A percentile compares a stretch with the other conserved stretches of the same genome.
These are phyloP conservation scores for Garrulus glandarius DNA, from an alignment of 2,797 vertebrate genomes.

Conservation along the genomic window DNA sequence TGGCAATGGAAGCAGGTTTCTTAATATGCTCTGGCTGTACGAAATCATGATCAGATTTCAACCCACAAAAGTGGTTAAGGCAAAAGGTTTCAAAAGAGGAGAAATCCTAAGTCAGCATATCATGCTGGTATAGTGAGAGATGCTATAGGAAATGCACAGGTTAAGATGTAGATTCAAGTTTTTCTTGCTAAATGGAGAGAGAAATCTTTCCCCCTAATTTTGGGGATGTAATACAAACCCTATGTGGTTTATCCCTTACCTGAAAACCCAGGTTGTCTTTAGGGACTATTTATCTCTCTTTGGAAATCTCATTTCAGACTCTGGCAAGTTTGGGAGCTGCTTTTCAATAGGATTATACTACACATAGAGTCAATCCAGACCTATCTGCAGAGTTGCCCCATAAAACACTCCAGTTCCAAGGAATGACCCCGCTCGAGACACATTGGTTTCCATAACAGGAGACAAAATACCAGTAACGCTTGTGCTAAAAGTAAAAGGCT, in stretches of 20 bases:
- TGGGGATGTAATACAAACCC: background rate
- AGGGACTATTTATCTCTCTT: background rate
- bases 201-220: background rate
- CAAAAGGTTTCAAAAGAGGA: background rate
- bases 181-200: background rate
- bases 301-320: background rate
- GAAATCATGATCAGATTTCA: background rate
- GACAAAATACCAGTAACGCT: background rate
- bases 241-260: background rate
- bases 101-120: background rate
- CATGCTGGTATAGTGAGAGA: background rate
- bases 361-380: background rate
- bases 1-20: background rate
- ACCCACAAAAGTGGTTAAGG: background rate
- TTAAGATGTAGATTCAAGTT: background rate
- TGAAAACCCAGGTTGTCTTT: background rate
- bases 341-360: background rate
- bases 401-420: background rate
- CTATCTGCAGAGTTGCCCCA: background rate
- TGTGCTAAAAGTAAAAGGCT: background rate
- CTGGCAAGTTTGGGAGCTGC: background rate
- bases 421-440: background rate
- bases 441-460: background rate
- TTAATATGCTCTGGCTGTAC: background rate
- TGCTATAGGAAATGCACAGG: background rate